phyloP scores from a whole-genome alignment of 1,140 invertebrate species.

The Linepithema humile region DNA sequence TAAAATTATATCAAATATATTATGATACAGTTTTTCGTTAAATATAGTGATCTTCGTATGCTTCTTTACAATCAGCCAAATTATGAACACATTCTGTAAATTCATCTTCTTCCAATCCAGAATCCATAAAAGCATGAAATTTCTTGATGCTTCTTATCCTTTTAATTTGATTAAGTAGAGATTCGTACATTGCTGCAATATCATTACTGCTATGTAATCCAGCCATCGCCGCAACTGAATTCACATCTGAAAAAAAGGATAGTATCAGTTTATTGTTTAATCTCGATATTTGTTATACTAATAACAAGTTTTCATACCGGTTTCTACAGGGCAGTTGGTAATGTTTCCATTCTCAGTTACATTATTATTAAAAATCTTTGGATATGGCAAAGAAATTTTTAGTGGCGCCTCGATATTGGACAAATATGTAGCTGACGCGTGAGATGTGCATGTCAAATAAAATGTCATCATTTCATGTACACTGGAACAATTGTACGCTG shows the following conservation, averaged over 20 bases:
- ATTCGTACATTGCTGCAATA: slow-evolving; percentile 88
- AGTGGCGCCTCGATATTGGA: slow-evolving; percentile 85
- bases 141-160: slow-evolving; percentile 88
- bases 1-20: not conserved
- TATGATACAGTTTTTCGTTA: slow-evolving; percentile 47
- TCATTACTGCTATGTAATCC: slow-evolving; percentile 86
- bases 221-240: slow-evolving; percentile 85
- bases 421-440: slow-evolving; percentile 88
- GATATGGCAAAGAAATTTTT: slow-evolving; percentile 87
- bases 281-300: slow-evolving; percentile 53
- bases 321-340: slow-evolving; percentile 69
- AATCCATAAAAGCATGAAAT: slow-evolving; percentile 85
- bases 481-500: slow-evolving; percentile 88
- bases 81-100: slow-evolving; percentile 88
- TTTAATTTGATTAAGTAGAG: slow-evolving; percentile 87
- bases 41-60: slow-evolving; percentile 88
- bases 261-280: slow-evolving; percentile 50
- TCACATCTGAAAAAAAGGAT: slow-evolving; percentile 79
- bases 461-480: slow-evolving; percentile 91
- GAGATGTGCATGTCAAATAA: slow-evolving; percentile 89
- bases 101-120: slow-evolving; percentile 89
- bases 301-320: slow-evolving; percentile 75
- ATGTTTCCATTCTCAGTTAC: slow-evolving; percentile 83
- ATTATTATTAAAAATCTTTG: slow-evolving; percentile 87
- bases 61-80: slow-evolving; percentile 88